Base-by-base conservation (phyloP, 2,888 invertebrate species). In the Exephanes ischioxanthus region DNA sequence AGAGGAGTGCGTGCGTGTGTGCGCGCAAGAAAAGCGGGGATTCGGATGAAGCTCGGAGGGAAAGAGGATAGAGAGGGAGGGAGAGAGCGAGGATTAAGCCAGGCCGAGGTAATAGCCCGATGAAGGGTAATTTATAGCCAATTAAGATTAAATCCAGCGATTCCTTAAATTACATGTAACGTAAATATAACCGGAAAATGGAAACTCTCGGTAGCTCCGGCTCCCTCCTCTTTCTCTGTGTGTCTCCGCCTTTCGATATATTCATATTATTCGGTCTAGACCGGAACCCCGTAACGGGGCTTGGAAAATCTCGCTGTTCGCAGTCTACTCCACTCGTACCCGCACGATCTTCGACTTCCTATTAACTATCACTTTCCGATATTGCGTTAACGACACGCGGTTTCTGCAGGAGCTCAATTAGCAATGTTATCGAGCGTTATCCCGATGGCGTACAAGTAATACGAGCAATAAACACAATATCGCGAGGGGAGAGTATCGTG, bases 71-170 rank as follows among this genome's bases (percentile, higher is more conserved):
- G 83, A 80, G 81, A 78, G 33, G 70, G 26, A 80, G 30, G 70
- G 73, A 86, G 58, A 68, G 85, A 77, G 85, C 58, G 84, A 63
- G 89, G 89, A 88, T 89, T 89, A 89, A 86, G 85, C 72, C 83
- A 61, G 77, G 83, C 73, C 77, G 71, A 19, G 78, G 80, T 85
- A 86, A 88, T 89, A 76, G 82, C 53, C 51, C 81, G 84, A 87
- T 78, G 82, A 75, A 85, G 81, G 61, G 67, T 82, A 89, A 89
- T 87, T 89, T 89, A 88, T 88, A 87, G 87, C 86, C 88, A 89
- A 89, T 90, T 89, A 89, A 90, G 89, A 87, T 88, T 88, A 90
- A 90, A 90, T 89, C 88, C 89, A 73, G 84, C 85, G 88, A 89
- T 90, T 89, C 81, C 85, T 86, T 86, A 84, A 87, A 86, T 87